Evolutionary conservation across 2,797 vertebrate species (phyloP).

Genomic region (Dallia pectoralis): DNA sequence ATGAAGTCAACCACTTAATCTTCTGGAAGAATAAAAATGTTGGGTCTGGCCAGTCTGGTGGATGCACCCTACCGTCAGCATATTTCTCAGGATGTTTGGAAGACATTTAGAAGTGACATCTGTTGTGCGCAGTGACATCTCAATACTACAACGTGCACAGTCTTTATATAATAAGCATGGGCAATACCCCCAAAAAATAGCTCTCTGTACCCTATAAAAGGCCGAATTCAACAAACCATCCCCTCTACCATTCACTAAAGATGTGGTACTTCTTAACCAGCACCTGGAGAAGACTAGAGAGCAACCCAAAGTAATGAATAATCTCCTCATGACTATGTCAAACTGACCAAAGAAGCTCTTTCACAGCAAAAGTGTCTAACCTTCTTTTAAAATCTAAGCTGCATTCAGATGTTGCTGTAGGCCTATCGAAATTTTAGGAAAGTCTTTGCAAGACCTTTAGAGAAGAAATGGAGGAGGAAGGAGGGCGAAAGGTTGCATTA

Average conservation of each 20-base stretch:
- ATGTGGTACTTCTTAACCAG: constrained; percentile 27
- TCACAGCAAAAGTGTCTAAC: constrained; percentile 27
- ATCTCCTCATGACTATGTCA: constrained; percentile 11
- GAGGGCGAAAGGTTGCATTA: constrained; percentile 15
- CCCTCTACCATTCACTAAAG: constrained; percentile 41
- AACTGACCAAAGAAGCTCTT: constrained; percentile 15
- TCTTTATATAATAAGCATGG: constrained; percentile 23
- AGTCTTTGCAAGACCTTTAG: constrained; percentile 30
- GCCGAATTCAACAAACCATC: constrained; percentile 32
- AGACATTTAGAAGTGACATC: constrained; percentile 35
- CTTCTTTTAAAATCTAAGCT: constrained; percentile 14
- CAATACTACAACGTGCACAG: constrained; percentile 44
- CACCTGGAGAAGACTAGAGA: constrained; percentile 41
- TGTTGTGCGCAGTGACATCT: constrained; percentile 36
- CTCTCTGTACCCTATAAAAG: background rate
- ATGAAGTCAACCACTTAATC: background rate
- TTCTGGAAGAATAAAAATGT: constrained; percentile 11
- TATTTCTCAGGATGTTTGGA: constrained; percentile 30
- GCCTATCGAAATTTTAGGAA: constrained; percentile 31
- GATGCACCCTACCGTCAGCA: constrained; percentile 19
- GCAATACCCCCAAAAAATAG: background rate
- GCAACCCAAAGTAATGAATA: background rate
- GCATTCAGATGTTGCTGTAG: constrained; percentile 25
- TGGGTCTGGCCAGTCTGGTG: constrained; percentile 26
- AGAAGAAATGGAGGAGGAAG: constrained; percentile 37